Conservation (phyloP, 1,140 invertebrate species). For the Anastatus disparis region DNA sequence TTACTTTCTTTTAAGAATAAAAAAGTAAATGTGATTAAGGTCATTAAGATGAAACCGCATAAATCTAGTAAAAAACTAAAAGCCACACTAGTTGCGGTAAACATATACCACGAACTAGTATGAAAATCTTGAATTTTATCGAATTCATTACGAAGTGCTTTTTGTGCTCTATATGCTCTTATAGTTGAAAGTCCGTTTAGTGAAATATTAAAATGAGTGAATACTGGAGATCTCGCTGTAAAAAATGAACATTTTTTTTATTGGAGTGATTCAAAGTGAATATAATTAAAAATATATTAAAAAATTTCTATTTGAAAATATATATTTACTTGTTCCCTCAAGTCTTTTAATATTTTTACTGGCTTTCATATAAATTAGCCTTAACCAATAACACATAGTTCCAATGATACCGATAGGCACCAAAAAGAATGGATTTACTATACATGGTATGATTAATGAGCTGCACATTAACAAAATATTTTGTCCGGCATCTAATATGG, state of each 20-base stretch:
- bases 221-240: constrained; percentile 81
- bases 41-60: constrained; percentile 75
- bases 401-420: constrained; percentile 77
- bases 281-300: neutral
- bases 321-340: constrained; percentile 79
- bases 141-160: constrained; percentile 82
- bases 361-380: constrained; percentile 84
- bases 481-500: constrained; percentile 81
- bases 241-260: constrained; percentile 34
- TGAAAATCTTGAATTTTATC: constrained; percentile 74
- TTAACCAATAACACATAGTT: constrained; percentile 77
- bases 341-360: constrained; percentile 75
- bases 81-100: constrained; percentile 73
- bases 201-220: constrained; percentile 88
- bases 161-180: constrained; percentile 82
- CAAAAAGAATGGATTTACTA: constrained; percentile 79
- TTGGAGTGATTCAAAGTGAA: too few species aligned
- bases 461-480: constrained; percentile 74
- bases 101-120: constrained; percentile 77
- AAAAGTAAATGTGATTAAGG: constrained; percentile 70
- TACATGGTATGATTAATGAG: constrained; percentile 75
- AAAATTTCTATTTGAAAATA: constrained; percentile 9
- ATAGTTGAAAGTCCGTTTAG: constrained; percentile 91
- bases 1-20: constrained; percentile 53
- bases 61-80: constrained; percentile 76